A percentile compares a stretch with the other conserved stretches of the same genome.
phyloP scores from a whole-genome alignment of 23 tunicate genomes.

The Ciona savignyi region DNA sequence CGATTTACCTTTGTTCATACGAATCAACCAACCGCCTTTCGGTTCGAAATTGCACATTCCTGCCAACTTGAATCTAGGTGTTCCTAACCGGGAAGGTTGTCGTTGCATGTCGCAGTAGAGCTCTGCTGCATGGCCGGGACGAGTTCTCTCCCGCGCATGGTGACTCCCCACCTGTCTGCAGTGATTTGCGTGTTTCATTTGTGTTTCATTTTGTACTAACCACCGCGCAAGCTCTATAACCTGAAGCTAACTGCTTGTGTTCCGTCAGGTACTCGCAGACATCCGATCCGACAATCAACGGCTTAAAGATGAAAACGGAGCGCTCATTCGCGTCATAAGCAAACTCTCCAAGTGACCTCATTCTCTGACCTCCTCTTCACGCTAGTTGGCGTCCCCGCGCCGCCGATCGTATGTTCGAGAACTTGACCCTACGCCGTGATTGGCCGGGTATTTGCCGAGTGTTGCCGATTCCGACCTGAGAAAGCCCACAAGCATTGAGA shows the following conservation, averaged over 20 bases:
- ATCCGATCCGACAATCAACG: constrained; percentile 78
- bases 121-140: no score
- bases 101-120: no score
- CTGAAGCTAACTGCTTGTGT: constrained; percentile 1
- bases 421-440: not conserved
- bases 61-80: no score
- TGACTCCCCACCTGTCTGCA: no score
- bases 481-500: no score
- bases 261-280: constrained; percentile 44
- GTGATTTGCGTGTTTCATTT: not conserved
- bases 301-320: constrained; percentile 92
- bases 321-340: constrained; percentile 93
- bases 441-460: not conserved
- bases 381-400: not conserved
- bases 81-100: no score
- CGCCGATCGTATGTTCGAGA: not conserved
- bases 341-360: constrained; percentile 79
- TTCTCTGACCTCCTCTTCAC: not conserved
- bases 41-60: no score
- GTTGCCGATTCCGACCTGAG: no score
- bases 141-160: not conserved
- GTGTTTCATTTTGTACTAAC: not conserved
- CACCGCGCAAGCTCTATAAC: no score
- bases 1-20: not conserved
- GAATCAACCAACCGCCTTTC: not conserved